phyloP scores from a whole-genome alignment of 2,888 invertebrate species.

The Stratiomys singularior region DNA sequence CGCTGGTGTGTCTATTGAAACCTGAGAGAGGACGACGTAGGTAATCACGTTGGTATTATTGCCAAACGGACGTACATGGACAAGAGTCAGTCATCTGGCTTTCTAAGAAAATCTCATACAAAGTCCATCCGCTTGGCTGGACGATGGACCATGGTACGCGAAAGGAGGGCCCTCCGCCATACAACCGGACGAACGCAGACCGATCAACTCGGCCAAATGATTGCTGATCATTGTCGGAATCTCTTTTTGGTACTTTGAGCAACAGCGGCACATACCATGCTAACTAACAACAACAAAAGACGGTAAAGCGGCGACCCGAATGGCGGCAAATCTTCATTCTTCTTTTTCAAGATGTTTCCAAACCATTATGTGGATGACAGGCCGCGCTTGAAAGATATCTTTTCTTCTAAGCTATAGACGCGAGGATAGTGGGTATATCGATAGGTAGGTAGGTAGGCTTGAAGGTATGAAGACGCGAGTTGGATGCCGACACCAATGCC shows the following conservation, averaged over 20 bases:
- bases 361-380: constrained; percentile 43
- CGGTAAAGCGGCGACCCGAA: neutral
- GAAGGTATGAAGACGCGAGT: neutral
- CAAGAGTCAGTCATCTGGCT: constrained; percentile 48
- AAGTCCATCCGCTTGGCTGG: constrained; percentile 41
- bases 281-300: constrained; percentile 2
- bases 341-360: constrained; percentile 39
- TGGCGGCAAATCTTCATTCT: constrained; percentile 12
- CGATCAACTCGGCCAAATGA: neutral
- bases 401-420: neutral
- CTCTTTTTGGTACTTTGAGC: constrained; percentile 32
- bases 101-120: constrained; percentile 43
- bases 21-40: neutral
- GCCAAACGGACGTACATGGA: constrained; percentile 34
- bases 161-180: no score
- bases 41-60: neutral
- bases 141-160: no score
- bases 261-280: constrained; percentile 9
- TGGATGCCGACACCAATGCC: neutral
- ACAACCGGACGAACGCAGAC: neutral
- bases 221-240: constrained; percentile 29
- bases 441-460: neutral
- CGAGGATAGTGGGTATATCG: no score
- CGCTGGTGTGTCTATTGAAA: no score
- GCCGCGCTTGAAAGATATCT: constrained; percentile 42